Base-by-base conservation (phyloP, 2,797 vertebrate species). In the Babyrousa celebensis region DNA sequence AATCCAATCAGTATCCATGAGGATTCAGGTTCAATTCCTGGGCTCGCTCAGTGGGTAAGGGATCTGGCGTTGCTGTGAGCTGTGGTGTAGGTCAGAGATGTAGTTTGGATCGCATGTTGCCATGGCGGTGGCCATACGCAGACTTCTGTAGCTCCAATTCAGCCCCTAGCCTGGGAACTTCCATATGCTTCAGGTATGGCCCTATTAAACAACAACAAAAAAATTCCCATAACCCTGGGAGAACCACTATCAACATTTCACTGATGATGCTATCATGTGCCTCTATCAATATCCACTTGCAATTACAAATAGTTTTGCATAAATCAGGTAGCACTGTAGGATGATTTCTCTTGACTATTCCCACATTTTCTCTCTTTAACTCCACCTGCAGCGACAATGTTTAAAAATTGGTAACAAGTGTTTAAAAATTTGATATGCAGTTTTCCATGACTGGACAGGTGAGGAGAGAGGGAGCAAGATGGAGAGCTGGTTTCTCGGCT, bases 291-390 rank as follows among this genome's bases (percentile, higher is more conserved):
- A 78, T 80, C 20, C 63, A 60, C 1, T 7, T 74, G 29, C 16
- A 92, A 77, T 63, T 77, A 23, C n/a, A 93, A 62, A 52, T 48
- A 43, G 65, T 17, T 83, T 82, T 58, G 1, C 68, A 92, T 85
- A 48, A 56, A 74, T 82, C 67, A 88, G 63, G 21, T 93, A 65
- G 23, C 23, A 68, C 56, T 52, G 86, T 23, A 80, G 52, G 12
- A 32, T 79, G 48, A 85, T 71, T 80, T 60, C 9, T 82, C 20
- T 56, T 23, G 1, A 63, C 43, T 6, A 15, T 29, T 17, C 11
- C 27, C 1, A 58, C 3, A 4, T 27, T 63, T 52, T 6, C 54
- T 65, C 1, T 74, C 9, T 75, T 20, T 27, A 92, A 74, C 1
- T 70, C 54, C 1, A 32, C 11, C 71, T 92, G 54, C 1, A 40